Conservation (phyloP, 1,140 invertebrate species). For the Riptortus pedestris region DNA sequence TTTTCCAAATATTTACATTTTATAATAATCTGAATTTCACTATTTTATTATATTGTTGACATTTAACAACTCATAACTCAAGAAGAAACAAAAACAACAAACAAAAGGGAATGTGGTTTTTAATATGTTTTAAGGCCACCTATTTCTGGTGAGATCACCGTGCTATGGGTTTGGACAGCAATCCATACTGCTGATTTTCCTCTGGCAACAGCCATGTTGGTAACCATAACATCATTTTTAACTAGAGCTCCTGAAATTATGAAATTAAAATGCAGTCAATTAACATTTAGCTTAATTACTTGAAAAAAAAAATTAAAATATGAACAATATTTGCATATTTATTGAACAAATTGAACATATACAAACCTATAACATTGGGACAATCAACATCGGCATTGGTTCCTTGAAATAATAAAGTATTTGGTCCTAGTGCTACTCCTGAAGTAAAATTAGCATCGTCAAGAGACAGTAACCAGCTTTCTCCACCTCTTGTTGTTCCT, state of each 20-base stretch:
- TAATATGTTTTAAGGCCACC: not conserved
- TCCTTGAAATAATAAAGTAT: conserved; percentile 36
- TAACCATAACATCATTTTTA: conserved; percentile 23
- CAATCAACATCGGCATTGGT: conserved; percentile 26
- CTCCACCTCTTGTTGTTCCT: conserved; percentile 38
- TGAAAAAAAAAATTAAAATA: conserved; percentile 2
- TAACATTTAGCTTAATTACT: not conserved
- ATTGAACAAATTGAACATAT: too few relatives aligned
- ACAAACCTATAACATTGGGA: conserved; percentile 27
- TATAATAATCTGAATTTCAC: too few relatives aligned
- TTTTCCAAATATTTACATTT: too few relatives aligned
- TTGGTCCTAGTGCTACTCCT: conserved; percentile 36
- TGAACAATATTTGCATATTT: too few relatives aligned
- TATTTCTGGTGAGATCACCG: not conserved
- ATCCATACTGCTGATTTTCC: conserved; percentile 27
- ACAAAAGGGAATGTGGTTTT: too few relatives aligned
- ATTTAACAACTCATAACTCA: too few relatives aligned
- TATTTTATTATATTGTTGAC: too few relatives aligned
- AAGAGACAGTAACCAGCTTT: conserved; percentile 36
- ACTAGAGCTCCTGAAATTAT: conserved; percentile 24
- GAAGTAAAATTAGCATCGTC: conserved; percentile 36
- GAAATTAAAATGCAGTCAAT: not conserved
- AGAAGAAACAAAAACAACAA: too few relatives aligned
- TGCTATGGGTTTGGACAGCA: conserved; percentile 12
- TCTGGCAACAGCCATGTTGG: conserved; percentile 28